Base-by-base conservation (phyloP, 2,888 invertebrate genomes). In the Megalurothrips usitatus region DNA sequence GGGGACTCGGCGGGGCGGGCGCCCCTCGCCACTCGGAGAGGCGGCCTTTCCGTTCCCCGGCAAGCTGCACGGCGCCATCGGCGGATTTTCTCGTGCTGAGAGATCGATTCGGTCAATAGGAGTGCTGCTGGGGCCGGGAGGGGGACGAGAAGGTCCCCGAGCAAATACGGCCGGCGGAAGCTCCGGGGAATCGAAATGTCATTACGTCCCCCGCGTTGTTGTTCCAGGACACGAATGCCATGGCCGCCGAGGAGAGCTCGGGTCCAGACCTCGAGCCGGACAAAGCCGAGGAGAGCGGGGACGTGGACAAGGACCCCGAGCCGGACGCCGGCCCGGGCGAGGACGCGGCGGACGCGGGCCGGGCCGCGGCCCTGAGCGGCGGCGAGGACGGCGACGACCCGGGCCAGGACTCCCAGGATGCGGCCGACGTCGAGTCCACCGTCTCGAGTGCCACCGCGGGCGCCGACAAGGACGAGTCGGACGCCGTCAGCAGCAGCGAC, bases 211-310 rank as follows among this genome's bases (percentile, higher is more conserved):
- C 58, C 14, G 14, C 17, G 1, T 52, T 58, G 17, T 17, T 58
- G 58, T 58, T 58, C 2, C 58, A 58, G 58, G 68, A 26, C 68
- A 75, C 68, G 26, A n/a, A 75, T 75, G 68, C 68, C 68, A 75
- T 75, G 68, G 68, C 68, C 12, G 23, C 23, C 68, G 68, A 75
- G 68, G 68, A 75, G 68, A 26, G 23, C 9, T 75, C 68, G 68
- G 68, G 23, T 12, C 26, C 68, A 4, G 68, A 26, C 26, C 23
- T 26, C 12, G 68, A 75, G 12, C 23, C 11, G 23, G 68, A 75
- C 23, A 14, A 58, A 17, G 23, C 68, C 68, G 68, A 26, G n/a
- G 68, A 68, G 23, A 26, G 68, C 26, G 12, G 1, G 68, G 26
- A 12, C 23, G 23, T 12, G 11, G 68, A 26, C 12, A 9, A 8